Percentiles rank a stretch among this genome's conserved stretches.
Conservation (phyloP, 2,888 invertebrate species). For the Xestia xanthographa region DNA sequence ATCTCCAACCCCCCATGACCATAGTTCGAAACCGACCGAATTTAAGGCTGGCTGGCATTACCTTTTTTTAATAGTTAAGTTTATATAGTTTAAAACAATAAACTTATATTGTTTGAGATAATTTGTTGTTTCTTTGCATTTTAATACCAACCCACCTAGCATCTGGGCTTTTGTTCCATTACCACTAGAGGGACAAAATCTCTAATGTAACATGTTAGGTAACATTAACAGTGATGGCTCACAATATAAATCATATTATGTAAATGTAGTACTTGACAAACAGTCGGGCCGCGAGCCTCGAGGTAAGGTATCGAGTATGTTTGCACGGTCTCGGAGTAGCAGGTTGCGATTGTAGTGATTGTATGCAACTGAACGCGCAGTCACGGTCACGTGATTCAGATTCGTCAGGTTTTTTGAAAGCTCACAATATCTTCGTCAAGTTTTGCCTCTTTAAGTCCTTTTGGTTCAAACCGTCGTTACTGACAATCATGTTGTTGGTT, state of each 20-base stretch:
- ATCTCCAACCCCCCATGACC: too few species aligned
- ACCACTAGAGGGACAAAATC: too few species aligned
- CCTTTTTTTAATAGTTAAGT: too few species aligned
- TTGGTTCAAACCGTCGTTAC: neutral
- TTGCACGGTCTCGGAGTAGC: neutral
- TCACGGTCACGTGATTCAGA: neutral
- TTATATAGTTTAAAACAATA: too few species aligned
- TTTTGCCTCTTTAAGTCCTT: neutral
- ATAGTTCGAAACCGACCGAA: too few species aligned
- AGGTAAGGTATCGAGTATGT: too few species aligned
- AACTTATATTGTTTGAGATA: too few species aligned
- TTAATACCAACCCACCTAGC: too few species aligned
- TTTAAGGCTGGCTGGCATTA: too few species aligned
- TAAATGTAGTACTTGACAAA: slow-evolving; percentile 60
- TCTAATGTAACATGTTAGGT: too few species aligned
- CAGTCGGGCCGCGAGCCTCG: slow-evolving; percentile 16
- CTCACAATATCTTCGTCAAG: neutral
- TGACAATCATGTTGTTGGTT: neutral
- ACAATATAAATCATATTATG: slow-evolving; percentile 64
- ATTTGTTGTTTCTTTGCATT: too few species aligned
- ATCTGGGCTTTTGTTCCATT: too few species aligned
- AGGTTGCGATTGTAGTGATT: neutral
- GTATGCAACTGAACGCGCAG: neutral
- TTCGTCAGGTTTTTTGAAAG: neutral
- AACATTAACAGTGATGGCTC: slow-evolving; percentile 64